phyloP scores from a whole-genome alignment of 2,113 vertebrate species.

The Nothoprocta pentlandii region DNA sequence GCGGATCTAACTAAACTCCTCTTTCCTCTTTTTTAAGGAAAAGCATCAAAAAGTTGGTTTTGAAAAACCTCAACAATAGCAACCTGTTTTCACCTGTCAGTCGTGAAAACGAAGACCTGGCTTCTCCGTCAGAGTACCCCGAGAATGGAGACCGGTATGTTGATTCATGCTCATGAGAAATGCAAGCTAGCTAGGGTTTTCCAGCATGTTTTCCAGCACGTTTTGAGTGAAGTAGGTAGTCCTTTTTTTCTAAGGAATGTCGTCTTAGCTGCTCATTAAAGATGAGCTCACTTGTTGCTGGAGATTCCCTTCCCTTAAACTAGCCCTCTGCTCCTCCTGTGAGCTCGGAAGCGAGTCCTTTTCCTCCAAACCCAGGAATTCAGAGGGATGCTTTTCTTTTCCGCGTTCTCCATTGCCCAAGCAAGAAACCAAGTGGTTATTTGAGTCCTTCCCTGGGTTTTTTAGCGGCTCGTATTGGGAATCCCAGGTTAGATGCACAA shows the following conservation, averaged over 20 bases:
- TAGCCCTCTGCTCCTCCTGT: accelerated
- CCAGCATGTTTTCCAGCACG: not conserved
- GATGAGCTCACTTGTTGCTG: not conserved
- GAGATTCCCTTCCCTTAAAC: not conserved
- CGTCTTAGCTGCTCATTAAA: accelerated
- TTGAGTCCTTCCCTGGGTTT: not conserved
- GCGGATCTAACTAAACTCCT: not conserved
- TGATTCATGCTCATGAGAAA: accelerated
- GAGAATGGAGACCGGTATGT: conserved; percentile 89
- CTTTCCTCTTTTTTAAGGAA: conserved; percentile 82
- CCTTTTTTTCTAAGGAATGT: not conserved
- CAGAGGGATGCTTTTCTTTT: accelerated
- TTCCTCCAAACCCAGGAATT: not conserved
- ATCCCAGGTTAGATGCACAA: not conserved
- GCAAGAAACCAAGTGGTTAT: accelerated
- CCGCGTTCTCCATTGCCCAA: not conserved
- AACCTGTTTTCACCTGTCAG: conserved; percentile 86
- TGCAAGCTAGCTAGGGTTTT: not conserved
- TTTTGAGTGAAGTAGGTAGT: accelerated
- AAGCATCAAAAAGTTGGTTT: conserved; percentile 95
- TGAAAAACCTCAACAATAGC: conserved; percentile 92
- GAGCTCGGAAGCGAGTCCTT: not conserved
- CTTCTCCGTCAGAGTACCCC: conserved; percentile 87
- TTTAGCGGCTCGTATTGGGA: accelerated
- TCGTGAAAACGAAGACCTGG: conserved; percentile 86